Conservation (phyloP, 2,888 invertebrate genomes). For the Spodoptera exigua region DNA sequence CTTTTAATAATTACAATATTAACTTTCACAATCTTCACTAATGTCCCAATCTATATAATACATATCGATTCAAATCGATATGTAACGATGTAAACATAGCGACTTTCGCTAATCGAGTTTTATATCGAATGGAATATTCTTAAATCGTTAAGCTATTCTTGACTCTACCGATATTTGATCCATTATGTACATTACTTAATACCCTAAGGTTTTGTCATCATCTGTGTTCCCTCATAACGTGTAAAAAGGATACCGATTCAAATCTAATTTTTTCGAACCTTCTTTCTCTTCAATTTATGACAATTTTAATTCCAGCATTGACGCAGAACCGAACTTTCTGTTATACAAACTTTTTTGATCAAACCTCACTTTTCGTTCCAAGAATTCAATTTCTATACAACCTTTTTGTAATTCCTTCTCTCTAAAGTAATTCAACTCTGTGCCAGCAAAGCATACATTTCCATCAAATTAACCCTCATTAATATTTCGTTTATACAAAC, state of each 20-base stretch:
- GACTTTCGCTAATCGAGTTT: slow-evolving; percentile 47
- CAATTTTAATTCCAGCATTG: slow-evolving; percentile 38
- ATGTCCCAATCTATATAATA: slow-evolving; percentile 44
- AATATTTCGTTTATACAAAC: slow-evolving; percentile 63
- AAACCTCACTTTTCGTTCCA: slow-evolving; percentile 30
- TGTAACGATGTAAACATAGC: slow-evolving; percentile 46
- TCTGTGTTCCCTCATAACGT: slow-evolving; percentile 83
- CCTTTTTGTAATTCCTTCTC: slow-evolving; percentile 23
- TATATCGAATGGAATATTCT: slow-evolving; percentile 55
- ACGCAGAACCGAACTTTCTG: slow-evolving; percentile 25
- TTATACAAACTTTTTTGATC: slow-evolving; percentile 37
- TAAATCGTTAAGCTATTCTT: slow-evolving; percentile 60
- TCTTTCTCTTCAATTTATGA: slow-evolving; percentile 28
- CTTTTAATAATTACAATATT: slow-evolving; percentile 49
- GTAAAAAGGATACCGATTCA: slow-evolving; percentile 72
- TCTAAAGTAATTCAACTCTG: slow-evolving; percentile 31
- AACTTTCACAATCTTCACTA: slow-evolving; percentile 43
- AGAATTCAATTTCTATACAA: slow-evolving; percentile 25
- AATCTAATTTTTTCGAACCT: slow-evolving; percentile 45
- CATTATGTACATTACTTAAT: slow-evolving; percentile 81
- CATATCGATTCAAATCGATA: slow-evolving; percentile 44
- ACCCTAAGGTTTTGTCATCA: slow-evolving; percentile 71
- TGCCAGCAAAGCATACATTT: slow-evolving; percentile 34
- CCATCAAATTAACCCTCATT: slow-evolving; percentile 60
- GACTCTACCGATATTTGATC: slow-evolving; percentile 77